Percentiles rank a stretch among this genome's conserved stretches.
These are phyloP conservation scores for Spodoptera littoralis DNA, from an alignment of 2,888 invertebrate genomes.

Conservation along the genomic window DNA sequence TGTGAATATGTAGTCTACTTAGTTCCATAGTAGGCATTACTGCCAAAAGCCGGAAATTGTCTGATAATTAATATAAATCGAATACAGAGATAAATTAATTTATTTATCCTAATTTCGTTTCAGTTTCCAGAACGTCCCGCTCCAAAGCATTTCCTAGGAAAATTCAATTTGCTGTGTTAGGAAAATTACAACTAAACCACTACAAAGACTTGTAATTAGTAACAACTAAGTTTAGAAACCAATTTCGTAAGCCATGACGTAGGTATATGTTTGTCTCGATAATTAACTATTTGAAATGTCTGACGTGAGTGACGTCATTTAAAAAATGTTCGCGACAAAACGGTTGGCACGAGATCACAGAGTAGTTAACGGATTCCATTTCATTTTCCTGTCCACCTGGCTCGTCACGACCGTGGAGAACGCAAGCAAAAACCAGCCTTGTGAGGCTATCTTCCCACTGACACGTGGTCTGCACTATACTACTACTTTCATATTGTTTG, in stretches of 20 bases:
- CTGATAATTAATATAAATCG: constrained; percentile 9
- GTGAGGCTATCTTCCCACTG: constrained; percentile 38
- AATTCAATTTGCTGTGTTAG: constrained; percentile 5
- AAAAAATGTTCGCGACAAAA: constrained; percentile 53
- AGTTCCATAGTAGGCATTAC: constrained; percentile 13
- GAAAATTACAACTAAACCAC: constrained; percentile 3
- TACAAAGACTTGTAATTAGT: constrained; percentile 7
- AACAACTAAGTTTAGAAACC: constrained; percentile 3
- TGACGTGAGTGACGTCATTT: constrained; percentile 32
- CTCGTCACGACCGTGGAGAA: constrained; percentile 55
- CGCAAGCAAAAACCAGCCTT: constrained; percentile 67
- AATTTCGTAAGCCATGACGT: constrained; percentile 10
- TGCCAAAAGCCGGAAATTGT: constrained; percentile 29
- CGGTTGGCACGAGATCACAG: constrained; percentile 53
- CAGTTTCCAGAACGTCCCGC: not conserved
- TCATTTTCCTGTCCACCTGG: constrained; percentile 70
- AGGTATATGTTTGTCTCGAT: constrained; percentile 7
- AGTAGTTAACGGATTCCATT: constrained; percentile 71
- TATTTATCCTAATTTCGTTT: not conserved
- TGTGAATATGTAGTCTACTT: not conserved
- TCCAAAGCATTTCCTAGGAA: not conserved
- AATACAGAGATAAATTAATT: no score
- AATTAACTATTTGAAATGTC: constrained; percentile 23
- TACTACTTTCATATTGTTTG: constrained; percentile 29
- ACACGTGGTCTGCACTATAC: constrained; percentile 36